Base-by-base conservation (phyloP, 2,113 vertebrate species). In the Anseranas semipalmata region DNA sequence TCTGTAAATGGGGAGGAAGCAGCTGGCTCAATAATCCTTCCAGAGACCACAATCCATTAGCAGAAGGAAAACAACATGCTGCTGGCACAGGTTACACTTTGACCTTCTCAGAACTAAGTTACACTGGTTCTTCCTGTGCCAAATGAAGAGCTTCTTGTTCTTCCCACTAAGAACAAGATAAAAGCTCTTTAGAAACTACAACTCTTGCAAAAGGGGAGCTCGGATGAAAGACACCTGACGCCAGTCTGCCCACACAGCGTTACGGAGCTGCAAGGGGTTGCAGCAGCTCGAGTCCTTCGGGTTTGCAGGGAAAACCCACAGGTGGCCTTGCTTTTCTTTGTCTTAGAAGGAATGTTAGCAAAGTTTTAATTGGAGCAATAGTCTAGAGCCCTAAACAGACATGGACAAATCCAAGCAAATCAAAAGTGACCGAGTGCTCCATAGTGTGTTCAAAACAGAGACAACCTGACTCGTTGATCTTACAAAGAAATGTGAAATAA, bases 271-370 rank as follows among this genome's bases (percentile, higher is more conserved):
- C 25, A 39, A 58, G 28, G 32, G 17, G 35, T 35, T 62, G 27
- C 22, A 19, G 19, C 14, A 73, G 6, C 63, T 56, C 1, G 0
- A 73, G 60, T 43, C 39, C 58, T 62, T 12, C 2, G 1, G 12
- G 12, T 18, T 66, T 58, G 6, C 16, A 33, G 58, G 37, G 39
- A 32, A 77, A 86, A 27, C 15, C 30, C n/a, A 43, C 0, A 0
- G 35, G 5, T 27, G 20, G 24, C 35, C 45, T 70, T 56, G 28
- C 8, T 72, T 22, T 15, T 12, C 43, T 33, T 41, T 19, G 3
- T 7, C 22, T 56, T 32, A 4, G 7, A 52, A 65, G 24, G 30
- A 33, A 41, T 53, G 27, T 39, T 59, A 56, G 18, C 8, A 35
- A 43, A 4, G 8, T 50, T 73, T 68, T 39, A 68, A 50, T 62